Conservation (phyloP, 1,140 invertebrate species). For the Atta cephalotes region DNA sequence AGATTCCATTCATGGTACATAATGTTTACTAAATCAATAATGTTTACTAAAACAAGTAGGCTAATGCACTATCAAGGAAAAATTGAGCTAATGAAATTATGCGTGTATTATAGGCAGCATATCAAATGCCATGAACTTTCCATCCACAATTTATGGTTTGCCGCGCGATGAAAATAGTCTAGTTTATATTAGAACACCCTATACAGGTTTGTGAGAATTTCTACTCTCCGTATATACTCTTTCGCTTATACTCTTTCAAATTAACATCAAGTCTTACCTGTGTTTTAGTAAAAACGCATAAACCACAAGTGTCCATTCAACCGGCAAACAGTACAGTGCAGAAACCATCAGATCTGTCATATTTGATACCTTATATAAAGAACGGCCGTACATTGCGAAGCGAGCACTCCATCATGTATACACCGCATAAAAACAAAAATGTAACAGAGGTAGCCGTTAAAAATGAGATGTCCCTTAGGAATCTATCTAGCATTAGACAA, state of each 20-base stretch:
- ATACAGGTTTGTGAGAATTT: slow-evolving; percentile 78
- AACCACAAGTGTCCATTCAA: slow-evolving; percentile 82
- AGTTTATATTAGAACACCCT: slow-evolving; percentile 83
- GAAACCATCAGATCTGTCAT: slow-evolving; percentile 77
- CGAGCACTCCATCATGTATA: slow-evolving; percentile 84
- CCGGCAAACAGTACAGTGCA: slow-evolving; percentile 78
- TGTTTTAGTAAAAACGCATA: slow-evolving; percentile 82
- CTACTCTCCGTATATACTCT: not conserved
- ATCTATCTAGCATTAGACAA: slow-evolving; percentile 81
- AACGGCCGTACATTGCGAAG: slow-evolving; percentile 81
- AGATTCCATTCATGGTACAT: slow-evolving; percentile 71
- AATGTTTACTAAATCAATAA: not conserved
- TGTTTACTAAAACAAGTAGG: slow-evolving; percentile 1
- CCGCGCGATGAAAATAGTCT: slow-evolving; percentile 75
- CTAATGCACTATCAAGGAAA: not conserved
- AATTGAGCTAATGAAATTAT: not conserved
- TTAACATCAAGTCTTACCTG: not conserved
- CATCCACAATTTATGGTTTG: slow-evolving; percentile 72
- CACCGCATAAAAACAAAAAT: slow-evolving; percentile 74
- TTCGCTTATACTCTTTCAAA: not conserved
- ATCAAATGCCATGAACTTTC: slow-evolving; percentile 69
- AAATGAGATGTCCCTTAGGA: slow-evolving; percentile 75
- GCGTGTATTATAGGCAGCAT: not conserved
- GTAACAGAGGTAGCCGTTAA: slow-evolving; percentile 57
- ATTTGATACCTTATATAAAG: slow-evolving; percentile 84